Evolutionary conservation across 2,888 invertebrate species (phyloP), one percentile per base, ranked within the genome.

Genomic region (Sinopyrophorus schimmeli): DNA sequence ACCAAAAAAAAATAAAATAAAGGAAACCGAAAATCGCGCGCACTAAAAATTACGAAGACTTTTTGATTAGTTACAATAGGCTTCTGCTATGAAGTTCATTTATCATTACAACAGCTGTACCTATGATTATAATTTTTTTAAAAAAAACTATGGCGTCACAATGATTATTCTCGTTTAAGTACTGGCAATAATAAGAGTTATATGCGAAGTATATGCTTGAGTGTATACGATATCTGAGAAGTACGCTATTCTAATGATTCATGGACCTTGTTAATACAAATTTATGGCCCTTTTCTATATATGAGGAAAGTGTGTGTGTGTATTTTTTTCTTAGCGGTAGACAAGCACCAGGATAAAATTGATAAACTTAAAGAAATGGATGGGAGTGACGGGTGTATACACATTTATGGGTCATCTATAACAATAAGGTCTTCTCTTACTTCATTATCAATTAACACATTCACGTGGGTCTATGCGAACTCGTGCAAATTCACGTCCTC

Each of bases 181-280:
- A 49, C 47, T 47, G 53, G 47, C 47, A 44, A 42, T 49, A 47
- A 50, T 38, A 41, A 53, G 31, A 43, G 42, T 41, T 54, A 53
- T 55, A 48, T 53, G 48, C 50, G 54, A 57, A 55, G 49, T 55
- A 42, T 42, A 46, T 52, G 42, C 49, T 57, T 48, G 49, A 50
- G 34, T 48, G 46, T 42, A 44, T 52, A 56, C 56, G 54, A 54
- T 58, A 55, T 57, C 50, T 58, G 58, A n/a, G n/a, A 57, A 55
- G 68, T 67, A 67, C 66, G 73, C 73, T 74, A 74, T 72, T 72
- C 72, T 73, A 74, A 74, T 72, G 72, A 72, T 72, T 69, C 69
- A 71, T 71, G 70, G 68, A 69, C 67, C 55, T 54, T 47, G 28
- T 43, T 47, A 50, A 49, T 55, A 51, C 54, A 50, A 52, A 48